Evolutionary conservation across 2,888 invertebrate genomes (phyloP).

Genomic region (Drosophila anomelani): DNA sequence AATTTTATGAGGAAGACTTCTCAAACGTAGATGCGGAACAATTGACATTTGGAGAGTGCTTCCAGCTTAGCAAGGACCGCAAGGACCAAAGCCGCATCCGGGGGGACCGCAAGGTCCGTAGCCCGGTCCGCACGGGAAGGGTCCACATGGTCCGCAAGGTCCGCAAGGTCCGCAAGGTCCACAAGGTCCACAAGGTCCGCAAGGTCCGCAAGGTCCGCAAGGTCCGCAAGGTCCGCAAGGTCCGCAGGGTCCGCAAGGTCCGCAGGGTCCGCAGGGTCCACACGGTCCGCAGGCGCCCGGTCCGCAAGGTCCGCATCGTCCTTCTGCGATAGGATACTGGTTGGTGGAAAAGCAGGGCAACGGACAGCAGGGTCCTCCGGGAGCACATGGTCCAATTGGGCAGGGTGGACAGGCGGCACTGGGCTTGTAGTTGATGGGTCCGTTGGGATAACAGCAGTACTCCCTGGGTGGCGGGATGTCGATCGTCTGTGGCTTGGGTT

Average conservation of each 20-base stretch:
- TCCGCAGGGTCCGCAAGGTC: slow-evolving; percentile 70
- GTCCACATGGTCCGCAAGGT: slow-evolving; percentile 55
- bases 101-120: slow-evolving; percentile 59
- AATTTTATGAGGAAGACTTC: slow-evolving; percentile 13
- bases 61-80: slow-evolving; percentile 50
- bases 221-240: slow-evolving; percentile 47
- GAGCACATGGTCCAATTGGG: slow-evolving; percentile 69
- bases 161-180: slow-evolving; percentile 73
- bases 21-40: slow-evolving; percentile 6
- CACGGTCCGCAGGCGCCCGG: slow-evolving; percentile 70
- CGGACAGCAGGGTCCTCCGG: slow-evolving; percentile 67
- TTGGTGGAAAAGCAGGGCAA: slow-evolving; percentile 43
- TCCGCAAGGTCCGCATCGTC: slow-evolving; percentile 56
- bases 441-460: slow-evolving; percentile 82
- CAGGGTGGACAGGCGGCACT: slow-evolving; percentile 79
- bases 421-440: slow-evolving; percentile 80
- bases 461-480: slow-evolving; percentile 82
- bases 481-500: slow-evolving; percentile 82
- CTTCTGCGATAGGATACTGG: slow-evolving; percentile 47
- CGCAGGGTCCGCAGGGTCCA: slow-evolving; percentile 70
- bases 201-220: slow-evolving; percentile 57
- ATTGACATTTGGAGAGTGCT: neutral
- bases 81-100: slow-evolving; percentile 58
- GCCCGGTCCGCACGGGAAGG: slow-evolving; percentile 57
- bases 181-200: slow-evolving; percentile 51